Evolutionary conservation across 2,797 vertebrate genomes (phyloP).

Genomic region (Parotocinclus haroldoi): DNA sequence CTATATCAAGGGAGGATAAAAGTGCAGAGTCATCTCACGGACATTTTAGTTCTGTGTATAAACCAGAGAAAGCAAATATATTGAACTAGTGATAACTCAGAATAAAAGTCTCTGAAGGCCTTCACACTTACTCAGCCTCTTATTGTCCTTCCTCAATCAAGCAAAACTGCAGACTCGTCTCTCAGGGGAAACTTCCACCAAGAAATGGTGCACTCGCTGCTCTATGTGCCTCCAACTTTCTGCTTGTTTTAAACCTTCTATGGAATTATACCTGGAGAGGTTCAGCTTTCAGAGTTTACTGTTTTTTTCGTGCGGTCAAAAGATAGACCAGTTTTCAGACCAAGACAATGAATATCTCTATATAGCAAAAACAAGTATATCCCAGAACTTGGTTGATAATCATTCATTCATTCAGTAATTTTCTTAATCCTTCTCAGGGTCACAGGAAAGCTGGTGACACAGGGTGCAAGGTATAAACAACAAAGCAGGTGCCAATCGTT

Average conservation of each 20-base stretch:
- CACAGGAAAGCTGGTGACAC: too few species aligned
- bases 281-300: too few species aligned
- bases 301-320: too few species aligned
- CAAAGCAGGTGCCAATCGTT: too few species aligned
- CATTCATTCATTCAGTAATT: too few species aligned
- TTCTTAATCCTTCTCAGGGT: too few species aligned
- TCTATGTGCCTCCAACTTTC: constrained; percentile 25
- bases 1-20: constrained; percentile 34
- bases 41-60: constrained; percentile 10
- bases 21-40: constrained; percentile 39
- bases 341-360: too few species aligned
- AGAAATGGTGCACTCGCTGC: neutral
- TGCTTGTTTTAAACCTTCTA: neutral
- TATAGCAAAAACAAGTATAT: too few species aligned
- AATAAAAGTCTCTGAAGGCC: constrained; percentile 23
- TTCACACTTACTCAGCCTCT: constrained; percentile 33
- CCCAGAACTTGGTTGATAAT: too few species aligned
- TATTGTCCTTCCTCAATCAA: constrained; percentile 30
- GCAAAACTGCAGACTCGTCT: constrained; percentile 34
- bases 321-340: too few species aligned
- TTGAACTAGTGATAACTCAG: constrained; percentile 5
- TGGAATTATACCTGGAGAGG: neutral
- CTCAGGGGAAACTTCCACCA: constrained; percentile 18
- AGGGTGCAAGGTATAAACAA: too few species aligned
- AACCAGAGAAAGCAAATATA: constrained; percentile 7